Percentiles rank a stretch among this genome's conserved stretches.
phyloP scores from a whole-genome alignment of 1,140 invertebrate genomes.

The Drosophila trapezifrons region DNA sequence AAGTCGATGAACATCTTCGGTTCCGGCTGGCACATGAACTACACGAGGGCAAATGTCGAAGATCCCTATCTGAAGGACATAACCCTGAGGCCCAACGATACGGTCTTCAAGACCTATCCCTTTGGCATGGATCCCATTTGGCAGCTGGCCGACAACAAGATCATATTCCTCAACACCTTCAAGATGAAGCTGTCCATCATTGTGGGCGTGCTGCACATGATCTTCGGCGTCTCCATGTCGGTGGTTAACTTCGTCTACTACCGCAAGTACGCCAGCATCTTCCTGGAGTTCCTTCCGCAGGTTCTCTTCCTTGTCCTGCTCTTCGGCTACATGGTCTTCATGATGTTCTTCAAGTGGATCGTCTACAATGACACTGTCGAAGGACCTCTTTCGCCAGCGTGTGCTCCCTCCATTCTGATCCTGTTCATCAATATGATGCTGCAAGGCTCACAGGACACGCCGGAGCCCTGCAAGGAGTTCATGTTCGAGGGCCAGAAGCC shows the following conservation, averaged over 20 bases:
- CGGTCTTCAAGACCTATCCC: conserved; percentile 88
- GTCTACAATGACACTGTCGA: conserved; percentile 87
- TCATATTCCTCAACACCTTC: conserved; percentile 97
- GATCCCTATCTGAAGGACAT: conserved; percentile 65
- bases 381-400: conserved; percentile 86
- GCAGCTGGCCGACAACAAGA: conserved; percentile 96
- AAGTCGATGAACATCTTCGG: conserved; percentile 93
- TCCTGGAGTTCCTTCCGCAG: conserved; percentile 97
- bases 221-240: conserved; percentile 95
- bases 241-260: conserved; percentile 96
- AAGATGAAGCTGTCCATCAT: conserved; percentile 99
- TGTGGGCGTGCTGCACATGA: conserved; percentile 97
- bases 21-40: conserved; percentile 88
- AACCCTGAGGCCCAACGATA: conserved; percentile 82
- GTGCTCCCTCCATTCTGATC: conserved; percentile 94
- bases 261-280: conserved; percentile 90
- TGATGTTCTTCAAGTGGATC: conserved; percentile 96
- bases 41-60: conserved; percentile 77
- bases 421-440: conserved; percentile 97
- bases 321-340: conserved; percentile 97
- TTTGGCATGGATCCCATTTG: conserved; percentile 95
- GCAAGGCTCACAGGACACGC: conserved; percentile 85
- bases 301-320: conserved; percentile 94
- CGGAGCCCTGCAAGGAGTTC: conserved; percentile 87
- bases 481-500: conserved; percentile 90